Base-by-base conservation (phyloP, 1,140 invertebrate species). In the Agraylea sexmaculata region DNA sequence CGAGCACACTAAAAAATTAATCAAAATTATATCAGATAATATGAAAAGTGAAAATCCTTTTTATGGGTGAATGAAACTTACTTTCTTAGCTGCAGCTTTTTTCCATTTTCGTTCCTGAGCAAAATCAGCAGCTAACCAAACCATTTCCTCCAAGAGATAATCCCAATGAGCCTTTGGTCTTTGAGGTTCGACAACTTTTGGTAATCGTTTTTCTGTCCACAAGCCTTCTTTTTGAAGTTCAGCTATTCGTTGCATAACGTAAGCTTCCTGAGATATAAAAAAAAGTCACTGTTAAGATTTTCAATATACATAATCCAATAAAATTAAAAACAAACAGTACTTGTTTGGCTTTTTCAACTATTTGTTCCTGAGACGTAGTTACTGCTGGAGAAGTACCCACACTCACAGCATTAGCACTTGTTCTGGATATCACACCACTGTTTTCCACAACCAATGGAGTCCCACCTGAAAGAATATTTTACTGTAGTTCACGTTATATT, bases 51-150 rank as follows among this genome's bases (percentile, higher is more conserved):
- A 12, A 13, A 8, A 3, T 22, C 19, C 6, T 13, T 15, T 25
- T 23, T 17, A 27, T 8, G 21, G 2, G 11, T 12, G 33, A 8
- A 12, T 25, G 27, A 21, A 25, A 38, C 27, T 38, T 52, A 83
- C 78, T 65, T 96, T 96, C 63, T 88, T 92, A 0, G 92, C 90
- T 6, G 86, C 83, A 32, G 83, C 81, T 62, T 92, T 93, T 56
- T 98, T 99, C 90, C 89, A 95, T 59, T 95, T 97, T 33, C 92
- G 70, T 65, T 99, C 94, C 60, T 95, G 87, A 20, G 85, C 85
- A 72, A 99, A 98, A 66, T 99, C 94, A 13, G 88, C 84, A 23
- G 92, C 87, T 36, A 99, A 69, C 95, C 95, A 99, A 16, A 84
- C 81, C 88, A 98, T 96, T 66, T 99, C 95, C 62, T 99, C 95